Percentiles rank a stretch among this genome's conserved stretches.
These are phyloP conservation scores for Henricia sp. DNA, from an alignment of 53 echinoderm and acorn worm species.

Conservation along the genomic window DNA sequence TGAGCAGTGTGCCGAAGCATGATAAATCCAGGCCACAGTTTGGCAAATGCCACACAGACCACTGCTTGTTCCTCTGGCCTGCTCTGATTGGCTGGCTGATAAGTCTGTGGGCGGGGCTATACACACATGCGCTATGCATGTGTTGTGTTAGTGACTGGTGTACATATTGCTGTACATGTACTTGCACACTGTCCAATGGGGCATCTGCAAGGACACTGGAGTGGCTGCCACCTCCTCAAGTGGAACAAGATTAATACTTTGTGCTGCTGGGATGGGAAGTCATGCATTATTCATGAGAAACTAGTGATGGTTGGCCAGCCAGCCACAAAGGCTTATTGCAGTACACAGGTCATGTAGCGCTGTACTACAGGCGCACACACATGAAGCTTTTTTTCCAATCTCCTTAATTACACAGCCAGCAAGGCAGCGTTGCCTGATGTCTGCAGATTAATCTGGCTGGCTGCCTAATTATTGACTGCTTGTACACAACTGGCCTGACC, in stretches of 20 bases:
- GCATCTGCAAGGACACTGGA: background rate
- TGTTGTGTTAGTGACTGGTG: background rate
- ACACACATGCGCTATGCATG: background rate
- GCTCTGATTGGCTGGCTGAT: constrained; percentile 48
- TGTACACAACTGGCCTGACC: constrained; percentile 43
- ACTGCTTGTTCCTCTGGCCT: background rate
- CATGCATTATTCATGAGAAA: constrained; percentile 36
- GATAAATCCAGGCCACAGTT: constrained; percentile 30
- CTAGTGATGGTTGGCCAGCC: constrained; percentile 16
- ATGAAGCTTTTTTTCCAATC: constrained; percentile 29
- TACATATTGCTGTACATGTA: background rate
- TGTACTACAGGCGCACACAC: no score
- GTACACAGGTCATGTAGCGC: no score
- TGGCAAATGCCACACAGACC: constrained; percentile 35
- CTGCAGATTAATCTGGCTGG: constrained; percentile 49
- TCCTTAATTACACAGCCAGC: constrained; percentile 55
- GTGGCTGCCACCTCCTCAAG: background rate
- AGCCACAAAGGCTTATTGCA: background rate
- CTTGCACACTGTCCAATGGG: background rate
- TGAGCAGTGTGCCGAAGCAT: background rate
- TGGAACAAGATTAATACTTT: background rate
- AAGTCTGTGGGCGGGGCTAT: constrained; percentile 5
- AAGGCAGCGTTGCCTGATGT: constrained; percentile 35
- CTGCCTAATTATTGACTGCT: constrained; percentile 53
- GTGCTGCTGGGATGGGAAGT: background rate